phyloP scores from a whole-genome alignment of 1,140 invertebrate genomes.

The Drosophila watanabei region DNA sequence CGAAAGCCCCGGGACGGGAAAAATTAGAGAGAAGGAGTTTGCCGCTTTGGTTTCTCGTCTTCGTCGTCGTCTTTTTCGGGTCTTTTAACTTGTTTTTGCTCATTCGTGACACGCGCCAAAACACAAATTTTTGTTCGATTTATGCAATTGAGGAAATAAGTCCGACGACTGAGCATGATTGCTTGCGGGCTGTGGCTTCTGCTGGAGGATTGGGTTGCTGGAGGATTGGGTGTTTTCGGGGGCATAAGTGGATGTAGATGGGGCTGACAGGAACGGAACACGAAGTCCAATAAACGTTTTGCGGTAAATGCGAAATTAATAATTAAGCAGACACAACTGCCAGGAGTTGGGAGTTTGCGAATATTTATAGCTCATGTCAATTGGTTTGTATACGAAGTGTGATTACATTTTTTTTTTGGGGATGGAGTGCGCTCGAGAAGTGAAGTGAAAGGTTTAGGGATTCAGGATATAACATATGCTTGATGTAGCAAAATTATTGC shows the following conservation, averaged over 20 bases:
- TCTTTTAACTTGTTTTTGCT: slow-evolving; percentile 55
- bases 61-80: slow-evolving; percentile 34
- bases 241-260: slow-evolving; percentile 12
- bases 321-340: slow-evolving; percentile 68
- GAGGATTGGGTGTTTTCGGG: slow-evolving; percentile 8
- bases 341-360: slow-evolving; percentile 21
- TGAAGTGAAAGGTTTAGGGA: neutral
- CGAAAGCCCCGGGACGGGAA: slow-evolving; percentile 38
- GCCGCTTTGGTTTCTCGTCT: slow-evolving; percentile 41
- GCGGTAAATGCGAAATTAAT: slow-evolving; percentile 82
- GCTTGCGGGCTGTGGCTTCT: slow-evolving; percentile 43
- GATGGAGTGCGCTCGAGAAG: neutral
- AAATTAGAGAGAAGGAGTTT: slow-evolving; percentile 46
- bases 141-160: slow-evolving; percentile 83
- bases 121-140: slow-evolving; percentile 81
- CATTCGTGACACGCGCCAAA: slow-evolving; percentile 82
- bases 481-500: neutral
- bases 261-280: slow-evolving; percentile 6
- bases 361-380: slow-evolving; percentile 66
- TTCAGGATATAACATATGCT: neutral
- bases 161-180: slow-evolving; percentile 54
- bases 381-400: slow-evolving; percentile 46
- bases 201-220: slow-evolving; percentile 24
- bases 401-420: slow-evolving; percentile 28
- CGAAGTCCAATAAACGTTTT: slow-evolving; percentile 74